Percentiles rank a stretch among this genome's conserved stretches.
phyloP scores from a whole-genome alignment of 2,113 vertebrate genomes.

The Rhea americana region DNA sequence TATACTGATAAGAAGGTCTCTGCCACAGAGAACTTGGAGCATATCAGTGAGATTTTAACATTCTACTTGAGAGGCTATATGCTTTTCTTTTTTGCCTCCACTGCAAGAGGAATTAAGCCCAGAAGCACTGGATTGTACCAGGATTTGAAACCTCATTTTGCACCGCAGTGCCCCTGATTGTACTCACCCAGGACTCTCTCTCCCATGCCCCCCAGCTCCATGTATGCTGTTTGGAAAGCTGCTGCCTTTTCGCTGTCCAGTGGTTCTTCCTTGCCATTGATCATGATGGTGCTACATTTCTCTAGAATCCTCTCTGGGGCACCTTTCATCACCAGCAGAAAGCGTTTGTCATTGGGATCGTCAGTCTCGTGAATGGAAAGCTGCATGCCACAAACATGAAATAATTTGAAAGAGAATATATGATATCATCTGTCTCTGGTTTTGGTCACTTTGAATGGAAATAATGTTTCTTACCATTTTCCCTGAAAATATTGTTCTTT shows the following conservation, averaged over 20 bases:
- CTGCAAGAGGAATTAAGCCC: neutral
- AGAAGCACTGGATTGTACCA: neutral
- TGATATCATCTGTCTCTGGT: neutral
- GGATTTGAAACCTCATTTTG: neutral
- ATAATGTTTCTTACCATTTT: neutral
- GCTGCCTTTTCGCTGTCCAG: slow-evolving; percentile 68
- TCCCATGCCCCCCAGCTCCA: slow-evolving; percentile 82
- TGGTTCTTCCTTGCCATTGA: slow-evolving; percentile 76
- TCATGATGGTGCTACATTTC: slow-evolving; percentile 81
- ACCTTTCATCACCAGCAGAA: slow-evolving; percentile 85
- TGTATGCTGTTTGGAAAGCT: slow-evolving; percentile 80
- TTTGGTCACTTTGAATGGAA: neutral
- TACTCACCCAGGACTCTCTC: slow-evolving; percentile 84
- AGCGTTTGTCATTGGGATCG: slow-evolving; percentile 68
- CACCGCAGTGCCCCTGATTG: neutral
- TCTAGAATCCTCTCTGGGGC: slow-evolving; percentile 81
- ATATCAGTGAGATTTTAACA: neutral
- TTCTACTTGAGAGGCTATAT: neutral
- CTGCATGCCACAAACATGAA: slow-evolving; percentile 42
- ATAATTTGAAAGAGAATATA: neutral
- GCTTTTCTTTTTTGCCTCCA: neutral
- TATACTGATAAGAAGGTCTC: neutral
- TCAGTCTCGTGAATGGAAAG: slow-evolving; percentile 80
- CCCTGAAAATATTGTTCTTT: neutral
- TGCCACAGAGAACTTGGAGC: neutral